Evolutionary conservation across 2,888 invertebrate genomes (phyloP).

Genomic region (Dasysyrphus albostriatus): DNA sequence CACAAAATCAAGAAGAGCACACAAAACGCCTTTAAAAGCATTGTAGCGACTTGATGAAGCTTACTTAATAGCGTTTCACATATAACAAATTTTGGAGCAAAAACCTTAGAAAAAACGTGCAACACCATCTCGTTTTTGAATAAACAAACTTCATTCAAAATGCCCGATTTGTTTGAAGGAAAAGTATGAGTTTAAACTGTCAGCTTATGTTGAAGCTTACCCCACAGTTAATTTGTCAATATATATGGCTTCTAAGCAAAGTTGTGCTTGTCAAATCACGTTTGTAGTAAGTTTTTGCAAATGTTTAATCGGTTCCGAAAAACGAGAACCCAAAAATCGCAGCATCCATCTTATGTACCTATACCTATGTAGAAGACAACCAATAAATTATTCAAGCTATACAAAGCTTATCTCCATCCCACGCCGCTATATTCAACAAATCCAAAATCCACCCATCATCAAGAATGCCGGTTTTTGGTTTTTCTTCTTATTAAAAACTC

Average conservation of each 20-base stretch:
- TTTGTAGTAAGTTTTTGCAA: background rate
- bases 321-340: background rate
- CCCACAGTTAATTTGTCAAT: too few relatives aligned
- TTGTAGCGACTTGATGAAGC: too few relatives aligned
- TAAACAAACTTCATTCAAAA: too few relatives aligned
- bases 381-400: conserved; percentile 3
- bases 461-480: conserved; percentile 21
- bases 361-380: background rate
- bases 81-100: too few relatives aligned
- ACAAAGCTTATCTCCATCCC: conserved; percentile 60
- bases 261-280: background rate
- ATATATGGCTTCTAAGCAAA: background rate
- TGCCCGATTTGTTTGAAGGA: too few relatives aligned
- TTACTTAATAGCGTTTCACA: too few relatives aligned
- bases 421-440: conserved; percentile 37
- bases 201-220: too few relatives aligned
- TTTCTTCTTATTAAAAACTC: conserved; percentile 28
- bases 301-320: background rate
- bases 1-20: too few relatives aligned
- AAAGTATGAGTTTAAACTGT: too few relatives aligned
- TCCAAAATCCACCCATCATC: conserved; percentile 27
- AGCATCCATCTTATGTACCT: background rate
- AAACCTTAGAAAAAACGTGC: too few relatives aligned
- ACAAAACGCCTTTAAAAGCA: too few relatives aligned
- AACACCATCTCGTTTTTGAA: too few relatives aligned